These are phyloP conservation scores for Sapayoa aenigma DNA, from an alignment of 2,113 vertebrate genomes.

Conservation along the genomic window DNA sequence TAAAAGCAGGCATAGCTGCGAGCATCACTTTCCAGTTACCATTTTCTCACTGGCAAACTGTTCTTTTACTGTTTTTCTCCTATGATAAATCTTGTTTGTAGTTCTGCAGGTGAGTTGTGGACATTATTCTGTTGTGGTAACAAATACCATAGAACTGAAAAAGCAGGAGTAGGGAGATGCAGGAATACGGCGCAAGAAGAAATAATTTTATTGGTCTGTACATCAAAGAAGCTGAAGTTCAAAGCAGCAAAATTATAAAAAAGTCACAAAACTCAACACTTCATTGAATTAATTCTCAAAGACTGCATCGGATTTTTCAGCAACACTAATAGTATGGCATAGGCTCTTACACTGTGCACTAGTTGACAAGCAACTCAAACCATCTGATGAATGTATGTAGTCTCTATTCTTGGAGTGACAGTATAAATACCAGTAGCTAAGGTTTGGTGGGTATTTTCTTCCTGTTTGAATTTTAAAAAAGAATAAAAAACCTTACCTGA, in stretches of 20 bases:
- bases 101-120: neutral
- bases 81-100: neutral
- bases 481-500: neutral
- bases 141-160: neutral
- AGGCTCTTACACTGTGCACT: neutral
- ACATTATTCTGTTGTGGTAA: neutral
- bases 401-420: neutral
- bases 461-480: neutral
- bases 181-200: conserved; percentile 29
- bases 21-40: neutral
- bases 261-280: neutral
- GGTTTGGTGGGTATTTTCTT: neutral
- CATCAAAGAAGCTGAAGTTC: conserved; percentile 23
- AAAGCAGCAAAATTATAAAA: conserved; percentile 2
- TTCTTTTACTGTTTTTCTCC: neutral
- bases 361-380: neutral
- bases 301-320: neutral
- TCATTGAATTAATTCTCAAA: neutral
- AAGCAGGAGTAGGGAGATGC: neutral
- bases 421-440: neutral
- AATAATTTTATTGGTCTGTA: conserved; percentile 44
- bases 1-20: neutral
- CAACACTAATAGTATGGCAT: neutral
- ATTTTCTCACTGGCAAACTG: neutral
- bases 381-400: neutral